Evolutionary conservation across 2,113 vertebrate species (phyloP), one percentile per base, ranked within the genome.

Genomic region (Ia io): DNA sequence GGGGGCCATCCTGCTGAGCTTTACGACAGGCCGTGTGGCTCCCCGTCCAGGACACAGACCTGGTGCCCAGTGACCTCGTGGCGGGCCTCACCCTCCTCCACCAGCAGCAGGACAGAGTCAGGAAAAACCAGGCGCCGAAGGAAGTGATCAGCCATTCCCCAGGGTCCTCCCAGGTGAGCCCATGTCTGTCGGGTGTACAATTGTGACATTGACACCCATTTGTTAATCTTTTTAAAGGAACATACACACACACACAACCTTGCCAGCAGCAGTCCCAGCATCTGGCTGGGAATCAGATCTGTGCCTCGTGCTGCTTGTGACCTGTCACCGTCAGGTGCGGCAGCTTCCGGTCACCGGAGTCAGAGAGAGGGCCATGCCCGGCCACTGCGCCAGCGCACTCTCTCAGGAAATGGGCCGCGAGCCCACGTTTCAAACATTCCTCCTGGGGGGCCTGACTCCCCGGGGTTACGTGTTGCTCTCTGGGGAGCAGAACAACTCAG

Each of bases 31-130:
- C 30, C 1, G 2, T 16, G 42, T 32, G 0, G 90, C 96, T 91
- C 83, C 32, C n/a, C 90, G 10, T 71, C 4, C 98, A 99, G 99
- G 99, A 99, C 98, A 99, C 99, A 7, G 99, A 99, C 80, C 98
- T 99, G 95, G 99, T 99, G 74, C 98, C 99, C 61, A 99, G 99
- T 56, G 99, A 99, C 95, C 99, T 99, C 3, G 99, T 99, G 1
- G 99, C 99, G 0, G 99, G 99, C 28, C 98, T 99, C 94, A 98
- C 98, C 86, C 98, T 99, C 59, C 99, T 99, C 80, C 99, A 99
- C 90, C 99, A 99, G 97, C 99, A 99, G 76, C 99, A 99, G 92
- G 99, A 99, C 88, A 99, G 98, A 88, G 98, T 99, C 97, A 98
- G 98, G 92, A 98, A 40, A 22, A 98, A 97, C 94, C 98, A 98